Evolutionary conservation across 1,140 invertebrate genomes (phyloP).

Genomic region (Drosophila lini): DNA sequence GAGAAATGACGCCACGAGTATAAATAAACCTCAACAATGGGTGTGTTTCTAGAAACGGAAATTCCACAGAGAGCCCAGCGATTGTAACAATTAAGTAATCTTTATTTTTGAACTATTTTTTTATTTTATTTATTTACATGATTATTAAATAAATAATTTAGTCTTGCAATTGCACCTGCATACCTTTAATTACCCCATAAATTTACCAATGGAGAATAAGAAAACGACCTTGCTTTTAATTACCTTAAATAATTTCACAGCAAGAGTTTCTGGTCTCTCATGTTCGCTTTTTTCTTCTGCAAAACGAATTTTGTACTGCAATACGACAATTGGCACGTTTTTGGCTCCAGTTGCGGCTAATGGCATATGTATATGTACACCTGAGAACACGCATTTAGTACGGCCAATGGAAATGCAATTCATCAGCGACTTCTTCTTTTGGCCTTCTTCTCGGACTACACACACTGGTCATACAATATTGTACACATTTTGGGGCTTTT

Average conservation of each 20-base stretch:
- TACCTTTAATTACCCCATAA: not conserved
- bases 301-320: conserved; percentile 11
- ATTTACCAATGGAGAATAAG: not conserved
- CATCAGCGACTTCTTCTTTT: conserved; percentile 8
- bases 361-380: not conserved
- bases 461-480: not conserved
- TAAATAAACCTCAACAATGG: conserved; percentile 8
- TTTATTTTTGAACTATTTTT: not conserved
- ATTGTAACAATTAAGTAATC: not conserved
- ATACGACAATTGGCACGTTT: conserved; percentile 18
- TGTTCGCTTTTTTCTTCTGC: not conserved
- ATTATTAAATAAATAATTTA: not conserved
- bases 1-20: conserved; percentile 28
- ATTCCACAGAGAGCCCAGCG: not conserved
- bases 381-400: conserved; percentile 7
- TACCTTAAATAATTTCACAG: not conserved
- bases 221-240: not conserved
- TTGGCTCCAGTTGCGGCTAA: not conserved
- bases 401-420: conserved; percentile 25
- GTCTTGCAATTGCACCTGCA: not conserved
- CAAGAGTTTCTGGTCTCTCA: not conserved
- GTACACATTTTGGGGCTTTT: no score
- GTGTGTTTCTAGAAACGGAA: not conserved
- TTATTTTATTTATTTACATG: not conserved
- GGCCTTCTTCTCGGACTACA: conserved; percentile 8